Evolutionary conservation across 2,797 vertebrate genomes (phyloP).

Genomic region (Coluber constrictor): DNA sequence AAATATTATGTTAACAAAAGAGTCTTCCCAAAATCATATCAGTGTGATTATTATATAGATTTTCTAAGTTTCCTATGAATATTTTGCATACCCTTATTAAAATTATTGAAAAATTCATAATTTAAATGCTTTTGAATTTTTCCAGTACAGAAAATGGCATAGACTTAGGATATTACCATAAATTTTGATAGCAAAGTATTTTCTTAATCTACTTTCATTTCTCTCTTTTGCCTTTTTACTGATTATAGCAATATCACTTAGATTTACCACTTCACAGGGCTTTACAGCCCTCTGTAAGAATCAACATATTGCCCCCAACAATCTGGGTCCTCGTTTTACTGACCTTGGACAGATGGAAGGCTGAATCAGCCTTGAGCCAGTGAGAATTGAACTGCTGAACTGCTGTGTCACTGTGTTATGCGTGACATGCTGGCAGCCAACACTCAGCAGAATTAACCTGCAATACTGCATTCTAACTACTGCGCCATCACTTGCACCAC

Average conservation of each 20-base stretch:
- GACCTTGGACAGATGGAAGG: too few species aligned
- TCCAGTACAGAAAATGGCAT: background rate
- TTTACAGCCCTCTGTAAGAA: too few species aligned
- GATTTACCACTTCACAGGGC: too few species aligned
- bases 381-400: too few species aligned
- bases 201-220: background rate
- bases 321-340: too few species aligned
- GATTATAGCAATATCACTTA: background rate
- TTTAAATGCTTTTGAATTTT: background rate
- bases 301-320: too few species aligned
- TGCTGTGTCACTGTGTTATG: too few species aligned
- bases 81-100: background rate
- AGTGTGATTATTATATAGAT: background rate
- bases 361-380: too few species aligned
- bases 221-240: background rate
- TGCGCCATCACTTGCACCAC: accelerated
- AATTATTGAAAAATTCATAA: background rate
- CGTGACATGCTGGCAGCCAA: too few species aligned
- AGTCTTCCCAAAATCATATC: background rate
- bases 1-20: background rate
- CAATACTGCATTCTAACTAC: background rate
- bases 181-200: background rate
- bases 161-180: background rate
- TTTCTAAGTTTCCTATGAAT: background rate
- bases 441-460: background rate